Percentiles rank a stretch among this genome's conserved stretches.
phyloP scores from a whole-genome alignment of 2,888 invertebrate genomes.

The Scaptomyza parva region DNA sequence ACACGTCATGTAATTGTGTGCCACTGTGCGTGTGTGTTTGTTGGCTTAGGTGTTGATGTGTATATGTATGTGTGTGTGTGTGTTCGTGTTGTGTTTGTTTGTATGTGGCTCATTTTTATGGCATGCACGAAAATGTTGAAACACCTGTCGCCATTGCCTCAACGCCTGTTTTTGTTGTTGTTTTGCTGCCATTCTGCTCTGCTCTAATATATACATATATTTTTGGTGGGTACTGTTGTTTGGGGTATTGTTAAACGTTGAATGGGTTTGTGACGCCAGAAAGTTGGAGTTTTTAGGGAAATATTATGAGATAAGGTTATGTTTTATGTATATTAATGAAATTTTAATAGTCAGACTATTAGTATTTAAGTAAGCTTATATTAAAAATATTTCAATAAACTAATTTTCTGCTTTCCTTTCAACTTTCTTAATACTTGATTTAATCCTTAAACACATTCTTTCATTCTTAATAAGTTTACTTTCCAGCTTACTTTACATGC shows the following conservation, averaged over 20 bases:
- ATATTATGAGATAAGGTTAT: too few species aligned
- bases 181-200: constrained; percentile 13
- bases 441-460: too few species aligned
- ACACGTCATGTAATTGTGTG: constrained; percentile 39
- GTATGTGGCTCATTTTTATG: constrained; percentile 65
- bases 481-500: too few species aligned
- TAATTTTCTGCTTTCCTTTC: too few species aligned
- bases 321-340: too few species aligned
- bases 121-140: constrained; percentile 69
- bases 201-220: background rate
- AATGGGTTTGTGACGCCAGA: background rate
- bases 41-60: constrained; percentile 5
- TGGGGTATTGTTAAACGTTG: background rate
- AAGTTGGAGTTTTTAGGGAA: background rate
- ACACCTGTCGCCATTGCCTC: constrained; percentile 69
- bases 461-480: too few species aligned
- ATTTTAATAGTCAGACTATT: too few species aligned
- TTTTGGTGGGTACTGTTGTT: background rate
- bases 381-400: too few species aligned
- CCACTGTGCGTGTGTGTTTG: constrained; percentile 9
- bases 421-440: too few species aligned
- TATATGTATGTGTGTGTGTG: constrained; percentile 19
- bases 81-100: constrained; percentile 12
- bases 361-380: too few species aligned
- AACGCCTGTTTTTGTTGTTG: constrained; percentile 26